Evolutionary conservation across 2,888 invertebrate genomes (phyloP).

Genomic region (Cosmia pyralina): DNA sequence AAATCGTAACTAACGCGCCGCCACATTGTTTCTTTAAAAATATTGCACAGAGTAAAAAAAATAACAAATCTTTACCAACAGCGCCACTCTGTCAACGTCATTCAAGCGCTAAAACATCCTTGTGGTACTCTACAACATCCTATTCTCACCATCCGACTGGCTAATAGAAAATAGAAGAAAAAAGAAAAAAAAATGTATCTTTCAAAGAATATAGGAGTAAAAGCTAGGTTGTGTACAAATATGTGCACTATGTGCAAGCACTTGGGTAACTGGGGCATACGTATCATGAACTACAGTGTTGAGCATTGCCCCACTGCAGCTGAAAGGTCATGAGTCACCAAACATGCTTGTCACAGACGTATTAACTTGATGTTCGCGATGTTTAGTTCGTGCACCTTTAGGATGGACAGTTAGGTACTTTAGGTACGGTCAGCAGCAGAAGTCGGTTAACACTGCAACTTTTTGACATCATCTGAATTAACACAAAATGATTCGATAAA

Average conservation of each 20-base stretch:
- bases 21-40: neutral
- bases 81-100: neutral
- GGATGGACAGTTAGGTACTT: neutral
- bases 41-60: no score
- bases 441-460: no score
- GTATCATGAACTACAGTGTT: slow-evolving; percentile 55
- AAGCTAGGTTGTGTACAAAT: slow-evolving; percentile 36
- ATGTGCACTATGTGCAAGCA: slow-evolving; percentile 48
- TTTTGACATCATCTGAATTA: no score
- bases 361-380: slow-evolving; percentile 5
- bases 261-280: slow-evolving; percentile 61
- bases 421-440: no score
- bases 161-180: no score
- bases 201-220: slow-evolving; percentile 12
- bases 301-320: slow-evolving; percentile 61
- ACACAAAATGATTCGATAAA: no score
- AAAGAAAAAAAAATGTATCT: neutral
- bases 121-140: no score
- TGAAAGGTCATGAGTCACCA: slow-evolving; percentile 64
- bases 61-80: neutral
- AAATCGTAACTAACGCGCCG: neutral
- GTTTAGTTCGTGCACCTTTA: neutral
- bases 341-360: slow-evolving; percentile 36
- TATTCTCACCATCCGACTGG: neutral
- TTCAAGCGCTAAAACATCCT: neutral